These are phyloP conservation scores for Alectura lathami DNA, from an alignment of 2,113 vertebrate species.

Conservation along the genomic window DNA sequence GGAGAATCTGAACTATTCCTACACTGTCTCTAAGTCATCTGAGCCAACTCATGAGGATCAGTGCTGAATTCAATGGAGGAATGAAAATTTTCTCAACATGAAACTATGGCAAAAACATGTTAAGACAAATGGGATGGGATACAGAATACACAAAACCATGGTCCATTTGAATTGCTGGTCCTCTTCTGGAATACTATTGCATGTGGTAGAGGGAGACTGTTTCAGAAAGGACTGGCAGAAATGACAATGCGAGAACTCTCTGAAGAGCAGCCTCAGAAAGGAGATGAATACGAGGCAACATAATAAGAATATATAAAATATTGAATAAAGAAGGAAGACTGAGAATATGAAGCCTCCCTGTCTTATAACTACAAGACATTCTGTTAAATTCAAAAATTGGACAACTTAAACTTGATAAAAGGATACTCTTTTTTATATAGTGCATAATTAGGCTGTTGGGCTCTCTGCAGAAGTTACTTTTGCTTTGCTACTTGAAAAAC, in stretches of 20 bases:
- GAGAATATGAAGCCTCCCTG: neutral
- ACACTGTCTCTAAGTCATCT: neutral
- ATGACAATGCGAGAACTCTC: neutral
- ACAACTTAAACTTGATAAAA: conserved; percentile 39
- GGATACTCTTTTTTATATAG: neutral
- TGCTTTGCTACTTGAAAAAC: neutral
- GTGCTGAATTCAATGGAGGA: neutral
- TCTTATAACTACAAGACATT: neutral
- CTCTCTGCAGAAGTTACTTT: neutral
- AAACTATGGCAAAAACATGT: neutral
- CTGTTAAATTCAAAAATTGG: conserved; percentile 25
- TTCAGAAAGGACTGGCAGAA: neutral
- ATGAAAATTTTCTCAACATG: neutral
- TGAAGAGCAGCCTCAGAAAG: neutral
- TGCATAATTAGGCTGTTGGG: neutral
- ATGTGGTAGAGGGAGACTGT: neutral
- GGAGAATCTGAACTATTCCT: neutral
- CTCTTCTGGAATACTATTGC: neutral
- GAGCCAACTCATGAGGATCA: neutral
- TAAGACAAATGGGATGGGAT: neutral
- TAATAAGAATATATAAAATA: conserved; percentile 44
- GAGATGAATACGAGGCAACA: neutral
- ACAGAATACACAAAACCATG: neutral
- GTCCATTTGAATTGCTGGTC: neutral
- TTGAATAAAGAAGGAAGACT: conserved; percentile 33